Evolutionary conservation across 2,113 vertebrate species (phyloP).

Genomic region (Drymodes brunneopygia): DNA sequence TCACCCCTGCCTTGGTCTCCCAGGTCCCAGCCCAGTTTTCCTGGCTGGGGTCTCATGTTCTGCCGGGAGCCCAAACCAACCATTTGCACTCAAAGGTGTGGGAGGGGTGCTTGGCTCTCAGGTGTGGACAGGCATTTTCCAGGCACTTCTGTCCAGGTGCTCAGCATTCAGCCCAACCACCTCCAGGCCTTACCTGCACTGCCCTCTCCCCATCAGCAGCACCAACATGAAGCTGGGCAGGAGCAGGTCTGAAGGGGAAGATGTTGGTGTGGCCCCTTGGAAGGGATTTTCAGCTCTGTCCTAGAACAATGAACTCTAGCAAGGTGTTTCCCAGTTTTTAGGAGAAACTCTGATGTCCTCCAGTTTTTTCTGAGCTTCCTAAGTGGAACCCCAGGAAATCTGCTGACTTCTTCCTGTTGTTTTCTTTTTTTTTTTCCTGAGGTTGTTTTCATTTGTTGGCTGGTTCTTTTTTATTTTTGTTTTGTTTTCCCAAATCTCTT

Average conservation of each 20-base stretch:
- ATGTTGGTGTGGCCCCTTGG: background rate
- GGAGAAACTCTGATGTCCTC: background rate
- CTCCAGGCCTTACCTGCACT: background rate
- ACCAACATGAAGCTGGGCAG: background rate
- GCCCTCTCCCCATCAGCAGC: background rate
- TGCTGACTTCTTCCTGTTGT: background rate
- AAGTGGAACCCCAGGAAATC: background rate
- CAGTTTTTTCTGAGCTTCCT: background rate
- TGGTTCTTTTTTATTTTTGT: background rate
- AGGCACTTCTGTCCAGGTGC: background rate
- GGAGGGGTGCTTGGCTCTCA: background rate
- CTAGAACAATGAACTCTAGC: background rate
- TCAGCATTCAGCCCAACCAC: background rate
- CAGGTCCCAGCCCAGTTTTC: background rate
- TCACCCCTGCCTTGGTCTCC: background rate
- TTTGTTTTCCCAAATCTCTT: background rate
- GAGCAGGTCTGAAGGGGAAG: background rate
- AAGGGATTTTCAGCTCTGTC: background rate
- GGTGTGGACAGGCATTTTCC: accelerated
- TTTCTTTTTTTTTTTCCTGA: background rate
- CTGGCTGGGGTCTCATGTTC: too few relatives aligned
- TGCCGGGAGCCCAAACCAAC: too few relatives aligned
- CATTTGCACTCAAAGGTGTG: too few relatives aligned
- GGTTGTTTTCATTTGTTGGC: background rate
- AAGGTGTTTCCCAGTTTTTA: background rate